These are phyloP conservation scores for Oxygymnocypris stewartii DNA, from an alignment of 2,113 vertebrate species.

Conservation along the genomic window DNA sequence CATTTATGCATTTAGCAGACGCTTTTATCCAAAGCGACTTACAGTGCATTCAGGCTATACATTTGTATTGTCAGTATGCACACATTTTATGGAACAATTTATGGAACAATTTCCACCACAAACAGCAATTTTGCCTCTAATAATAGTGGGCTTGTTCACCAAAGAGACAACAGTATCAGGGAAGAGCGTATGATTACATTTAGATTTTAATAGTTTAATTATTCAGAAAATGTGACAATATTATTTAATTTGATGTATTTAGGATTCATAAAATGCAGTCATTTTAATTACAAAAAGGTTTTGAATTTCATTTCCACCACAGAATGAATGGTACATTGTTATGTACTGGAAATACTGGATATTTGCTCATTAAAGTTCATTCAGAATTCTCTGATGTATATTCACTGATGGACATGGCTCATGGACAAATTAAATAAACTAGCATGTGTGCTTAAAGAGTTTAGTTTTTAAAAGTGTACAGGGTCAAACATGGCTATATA, in stretches of 20 bases:
- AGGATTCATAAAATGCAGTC: not conserved
- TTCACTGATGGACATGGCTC: not conserved
- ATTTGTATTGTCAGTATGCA: too few species aligned
- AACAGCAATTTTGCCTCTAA: too few species aligned
- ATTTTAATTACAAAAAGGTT: not conserved
- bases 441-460: not conserved
- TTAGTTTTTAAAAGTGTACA: not conserved
- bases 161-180: too few species aligned
- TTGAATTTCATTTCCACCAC: not conserved
- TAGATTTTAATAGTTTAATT: too few species aligned
- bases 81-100: too few species aligned
- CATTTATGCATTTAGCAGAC: too few species aligned
- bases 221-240: not conserved
- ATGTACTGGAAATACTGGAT: not conserved
- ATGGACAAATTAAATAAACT: not conserved
- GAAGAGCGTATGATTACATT: too few species aligned
- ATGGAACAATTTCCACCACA: too few species aligned
- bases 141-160: too few species aligned
- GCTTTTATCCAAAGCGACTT: too few species aligned
- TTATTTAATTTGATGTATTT: not conserved
- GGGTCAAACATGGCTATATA: not conserved
- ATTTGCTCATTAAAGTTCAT: not conserved
- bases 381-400: not conserved
- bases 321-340: not conserved
- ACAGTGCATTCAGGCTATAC: too few species aligned